Conservation (phyloP, 1,140 invertebrate genomes). For the Pachypsylla venusta region DNA sequence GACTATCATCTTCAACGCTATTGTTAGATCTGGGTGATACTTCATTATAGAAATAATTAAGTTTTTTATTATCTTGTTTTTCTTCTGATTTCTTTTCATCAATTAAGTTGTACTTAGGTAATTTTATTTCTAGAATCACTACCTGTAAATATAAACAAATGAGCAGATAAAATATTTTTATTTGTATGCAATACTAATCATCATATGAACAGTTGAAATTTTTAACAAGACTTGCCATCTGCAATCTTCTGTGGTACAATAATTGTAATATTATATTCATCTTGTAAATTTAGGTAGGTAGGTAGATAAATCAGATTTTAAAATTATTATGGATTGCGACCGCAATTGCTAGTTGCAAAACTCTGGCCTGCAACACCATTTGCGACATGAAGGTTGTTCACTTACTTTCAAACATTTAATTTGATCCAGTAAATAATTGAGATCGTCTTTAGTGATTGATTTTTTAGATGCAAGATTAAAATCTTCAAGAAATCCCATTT, state of each 20-base stretch:
- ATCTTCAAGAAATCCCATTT: not conserved
- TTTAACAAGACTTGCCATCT: not conserved
- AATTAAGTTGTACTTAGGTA: not conserved
- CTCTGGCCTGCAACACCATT: no score
- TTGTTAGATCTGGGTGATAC: not conserved
- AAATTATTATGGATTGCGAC: not conserved
- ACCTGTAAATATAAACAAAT: not conserved
- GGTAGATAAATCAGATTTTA: not conserved
- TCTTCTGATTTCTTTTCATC: not conserved
- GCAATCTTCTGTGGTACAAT: not conserved
- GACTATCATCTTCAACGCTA: no score
- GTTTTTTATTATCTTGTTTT: no score
- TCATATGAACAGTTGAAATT: not conserved
- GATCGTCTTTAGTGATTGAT: not conserved
- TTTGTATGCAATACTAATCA: not conserved
- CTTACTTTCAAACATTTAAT: conserved; percentile 9
- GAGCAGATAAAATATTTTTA: not conserved
- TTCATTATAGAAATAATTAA: no score
- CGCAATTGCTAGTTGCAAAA: no score
- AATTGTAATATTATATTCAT: not conserved
- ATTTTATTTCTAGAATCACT: not conserved
- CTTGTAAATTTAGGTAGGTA: not conserved
- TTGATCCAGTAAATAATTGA: not conserved
- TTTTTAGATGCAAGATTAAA: not conserved
- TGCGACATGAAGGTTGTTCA: no score